Conservation (phyloP, 2,797 vertebrate genomes). For the Esox lucius region DNA sequence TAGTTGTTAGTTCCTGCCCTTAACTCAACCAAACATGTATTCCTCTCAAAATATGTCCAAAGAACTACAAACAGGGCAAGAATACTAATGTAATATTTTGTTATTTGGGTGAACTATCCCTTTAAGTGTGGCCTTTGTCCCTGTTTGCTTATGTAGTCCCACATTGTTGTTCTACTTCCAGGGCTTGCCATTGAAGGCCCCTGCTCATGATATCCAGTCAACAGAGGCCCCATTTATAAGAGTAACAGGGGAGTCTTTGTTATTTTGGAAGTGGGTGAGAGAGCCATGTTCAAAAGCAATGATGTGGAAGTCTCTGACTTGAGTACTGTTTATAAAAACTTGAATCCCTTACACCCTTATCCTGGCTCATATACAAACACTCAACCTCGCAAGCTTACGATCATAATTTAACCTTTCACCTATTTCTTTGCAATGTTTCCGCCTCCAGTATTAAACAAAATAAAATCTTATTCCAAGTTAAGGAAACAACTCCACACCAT, state of each 20-base stretch:
- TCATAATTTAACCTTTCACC: too few relatives aligned
- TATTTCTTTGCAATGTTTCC: too few relatives aligned
- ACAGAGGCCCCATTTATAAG: background rate
- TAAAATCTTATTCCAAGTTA: too few relatives aligned
- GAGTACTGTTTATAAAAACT: too few relatives aligned
- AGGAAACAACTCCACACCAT: too few relatives aligned
- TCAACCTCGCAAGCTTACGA: background rate
- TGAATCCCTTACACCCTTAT: background rate
- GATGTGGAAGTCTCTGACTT: conserved; percentile 3
- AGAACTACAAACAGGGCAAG: too few relatives aligned
- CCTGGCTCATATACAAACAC: background rate
- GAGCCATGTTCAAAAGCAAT: background rate
- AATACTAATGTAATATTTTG: too few relatives aligned
- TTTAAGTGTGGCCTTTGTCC: background rate
- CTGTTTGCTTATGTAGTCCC: background rate
- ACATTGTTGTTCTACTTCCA: background rate
- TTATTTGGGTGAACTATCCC: too few relatives aligned
- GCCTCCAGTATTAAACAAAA: too few relatives aligned
- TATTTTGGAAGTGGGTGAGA: background rate
- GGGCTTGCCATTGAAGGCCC: background rate
- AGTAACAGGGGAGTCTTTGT: conserved; percentile 1
- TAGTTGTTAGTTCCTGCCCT: too few relatives aligned
- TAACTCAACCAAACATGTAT: too few relatives aligned
- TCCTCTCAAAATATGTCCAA: too few relatives aligned
- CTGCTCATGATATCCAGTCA: background rate